Conservation (phyloP, 92 coral and sea anemone genomes). For the Epizoanthus rinbou region DNA sequence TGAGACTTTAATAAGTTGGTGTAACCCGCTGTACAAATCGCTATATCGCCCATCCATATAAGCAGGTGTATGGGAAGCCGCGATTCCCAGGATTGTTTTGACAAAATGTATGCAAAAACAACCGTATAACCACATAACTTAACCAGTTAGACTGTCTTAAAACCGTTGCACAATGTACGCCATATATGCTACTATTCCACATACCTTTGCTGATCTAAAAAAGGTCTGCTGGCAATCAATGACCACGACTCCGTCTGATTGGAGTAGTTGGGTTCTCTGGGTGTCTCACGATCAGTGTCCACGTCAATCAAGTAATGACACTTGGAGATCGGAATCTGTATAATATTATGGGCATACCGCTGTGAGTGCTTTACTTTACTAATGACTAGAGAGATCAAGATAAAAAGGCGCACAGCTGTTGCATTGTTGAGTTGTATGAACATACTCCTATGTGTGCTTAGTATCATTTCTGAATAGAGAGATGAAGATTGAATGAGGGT, state of each 20-base stretch:
- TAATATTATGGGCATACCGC: background rate
- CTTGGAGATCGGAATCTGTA: conserved; percentile 68
- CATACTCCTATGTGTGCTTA: no score
- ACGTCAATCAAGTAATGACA: conserved; percentile 93
- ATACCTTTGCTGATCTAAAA: conserved; percentile 83
- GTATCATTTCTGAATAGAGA: no score
- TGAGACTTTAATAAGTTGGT: no score
- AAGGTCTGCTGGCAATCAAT: conserved; percentile 71
- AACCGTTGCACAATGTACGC: no score
- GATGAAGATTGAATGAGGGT: no score
- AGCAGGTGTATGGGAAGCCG: no score
- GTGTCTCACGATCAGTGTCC: conserved; percentile 70
- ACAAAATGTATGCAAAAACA: no score
- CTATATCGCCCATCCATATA: no score
- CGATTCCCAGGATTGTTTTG: no score
- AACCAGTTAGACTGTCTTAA: no score
- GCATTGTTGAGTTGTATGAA: background rate
- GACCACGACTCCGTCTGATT: conserved; percentile 76
- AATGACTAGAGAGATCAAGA: background rate
- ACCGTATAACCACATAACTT: no score
- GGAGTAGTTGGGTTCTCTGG: conserved; percentile 85
- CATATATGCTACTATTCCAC: background rate
- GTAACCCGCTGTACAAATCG: no score
- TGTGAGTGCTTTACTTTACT: background rate
- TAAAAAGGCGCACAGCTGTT: background rate